These are phyloP conservation scores for Antennarius striatus DNA, from an alignment of 2,113 vertebrate genomes.

Conservation along the genomic window DNA sequence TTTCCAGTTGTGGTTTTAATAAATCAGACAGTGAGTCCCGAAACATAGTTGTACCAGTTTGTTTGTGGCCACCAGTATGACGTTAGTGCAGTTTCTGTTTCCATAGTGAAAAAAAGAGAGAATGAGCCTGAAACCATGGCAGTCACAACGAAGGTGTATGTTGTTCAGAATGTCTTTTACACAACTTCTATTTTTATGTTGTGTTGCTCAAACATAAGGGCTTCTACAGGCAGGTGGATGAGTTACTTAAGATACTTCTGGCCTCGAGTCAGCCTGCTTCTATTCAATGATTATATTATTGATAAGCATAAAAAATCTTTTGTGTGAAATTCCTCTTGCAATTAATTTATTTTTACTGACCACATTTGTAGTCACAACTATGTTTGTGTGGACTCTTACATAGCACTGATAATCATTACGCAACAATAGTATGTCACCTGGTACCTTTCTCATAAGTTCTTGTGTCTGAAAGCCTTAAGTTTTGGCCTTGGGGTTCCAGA, in stretches of 20 bases:
- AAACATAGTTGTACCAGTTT: neutral
- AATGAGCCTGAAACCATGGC: too few relatives aligned
- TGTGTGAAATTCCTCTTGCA: neutral
- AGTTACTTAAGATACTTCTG: neutral
- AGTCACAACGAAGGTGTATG: neutral
- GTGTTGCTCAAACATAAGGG: neutral
- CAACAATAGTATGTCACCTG: slow-evolving; percentile 37
- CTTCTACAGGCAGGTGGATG: neutral
- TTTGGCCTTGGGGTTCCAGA: slow-evolving; percentile 60
- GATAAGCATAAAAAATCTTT: too few relatives aligned
- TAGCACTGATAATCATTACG: slow-evolving; percentile 10
- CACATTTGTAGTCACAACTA: neutral
- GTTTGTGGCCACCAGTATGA: neutral
- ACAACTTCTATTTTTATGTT: neutral
- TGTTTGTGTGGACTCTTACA: neutral
- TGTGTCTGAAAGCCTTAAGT: slow-evolving; percentile 33
- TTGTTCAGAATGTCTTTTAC: neutral
- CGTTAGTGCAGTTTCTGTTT: neutral
- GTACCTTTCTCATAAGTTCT: slow-evolving; percentile 9
- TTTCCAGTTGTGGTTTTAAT: neutral
- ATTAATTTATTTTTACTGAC: neutral
- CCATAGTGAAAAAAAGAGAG: too few relatives aligned
- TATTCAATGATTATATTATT: too few relatives aligned
- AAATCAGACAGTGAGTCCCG: too few relatives aligned
- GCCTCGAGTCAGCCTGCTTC: too few relatives aligned